Evolutionary conservation across 64 coral and sea anemone genomes (phyloP), one percentile per base, ranked within the genome.

Genomic region (Actinia equina): DNA sequence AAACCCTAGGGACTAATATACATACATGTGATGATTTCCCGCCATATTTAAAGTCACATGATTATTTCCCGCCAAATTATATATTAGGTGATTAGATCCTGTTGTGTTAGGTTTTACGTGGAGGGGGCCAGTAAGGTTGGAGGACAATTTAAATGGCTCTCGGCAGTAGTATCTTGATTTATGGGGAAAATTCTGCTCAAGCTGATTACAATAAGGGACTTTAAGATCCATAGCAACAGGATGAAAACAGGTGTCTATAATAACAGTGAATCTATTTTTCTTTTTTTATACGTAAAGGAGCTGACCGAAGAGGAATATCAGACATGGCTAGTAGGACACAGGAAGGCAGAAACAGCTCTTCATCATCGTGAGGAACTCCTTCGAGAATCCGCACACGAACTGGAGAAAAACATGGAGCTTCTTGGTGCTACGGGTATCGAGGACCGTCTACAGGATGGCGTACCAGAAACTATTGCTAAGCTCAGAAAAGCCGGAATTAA

Each of bases 361-460:
- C 77, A 88, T 16, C 90, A 95, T 82, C 82, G 97, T 27, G 97
- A 99, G 69, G 85, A 88, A 85, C 79, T 95, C 44, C 59, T 99
- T 55, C 88, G 91, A 23, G 88, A 82, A 26, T 99, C 97, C 2
- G 93, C 93, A 17, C 93, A 93, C 56, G 71, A 76, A 60, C 76
- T 99, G 19, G 97, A 99, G 62, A 71, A 85, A 65, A 83, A 99
- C 53, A 77, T 99, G 74, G 93, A 99, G 57, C 77, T 99, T 16
- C 88, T 99, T 64, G 97, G 97, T 77, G 97, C 97, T 25, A 99
- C 97, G 1, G 97, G 97, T 5, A 99, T 99, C 52, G 97, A 99
- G 76, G 97, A 99, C 80, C 93, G 97, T 42, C 86, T 99, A 74
- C 97, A 99, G 51, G 97, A 99, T 74, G 97, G 93, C 41, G 97